These are phyloP conservation scores for Rhimphoctona megacephalus DNA, from an alignment of 2,888 invertebrate species.

Conservation along the genomic window DNA sequence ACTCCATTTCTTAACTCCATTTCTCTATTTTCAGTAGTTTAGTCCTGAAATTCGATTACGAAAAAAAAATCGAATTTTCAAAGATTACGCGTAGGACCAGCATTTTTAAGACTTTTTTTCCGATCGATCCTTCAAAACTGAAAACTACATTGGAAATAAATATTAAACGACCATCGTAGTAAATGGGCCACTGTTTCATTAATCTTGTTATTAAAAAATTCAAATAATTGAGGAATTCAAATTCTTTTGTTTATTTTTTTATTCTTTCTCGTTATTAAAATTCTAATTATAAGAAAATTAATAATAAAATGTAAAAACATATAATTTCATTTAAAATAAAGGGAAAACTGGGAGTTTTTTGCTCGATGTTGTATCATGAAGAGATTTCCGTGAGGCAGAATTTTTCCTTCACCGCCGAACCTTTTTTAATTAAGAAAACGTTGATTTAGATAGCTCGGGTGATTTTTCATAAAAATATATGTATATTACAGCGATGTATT, in stretches of 20 bases:
- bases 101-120: no score
- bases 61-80: background rate
- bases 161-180: no score
- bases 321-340: background rate
- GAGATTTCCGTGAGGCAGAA: background rate
- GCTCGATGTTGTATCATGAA: background rate
- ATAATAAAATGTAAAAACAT: background rate
- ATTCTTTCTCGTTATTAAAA: no score
- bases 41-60: background rate
- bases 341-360: background rate
- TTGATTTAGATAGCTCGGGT: slow-evolving; percentile 39
- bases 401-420: slow-evolving; percentile 26
- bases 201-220: no score
- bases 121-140: no score
- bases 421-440: slow-evolving; percentile 59
- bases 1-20: no score
- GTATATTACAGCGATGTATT: background rate
- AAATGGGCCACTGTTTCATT: no score
- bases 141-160: no score
- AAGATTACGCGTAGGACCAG: no score
- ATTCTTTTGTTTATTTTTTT: no score
- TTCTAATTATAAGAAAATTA: background rate
- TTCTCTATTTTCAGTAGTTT: background rate
- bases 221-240: no score
- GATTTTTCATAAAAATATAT: background rate